phyloP scores from a whole-genome alignment of 1,140 invertebrate species.

The Drosophila aff. region DNA sequence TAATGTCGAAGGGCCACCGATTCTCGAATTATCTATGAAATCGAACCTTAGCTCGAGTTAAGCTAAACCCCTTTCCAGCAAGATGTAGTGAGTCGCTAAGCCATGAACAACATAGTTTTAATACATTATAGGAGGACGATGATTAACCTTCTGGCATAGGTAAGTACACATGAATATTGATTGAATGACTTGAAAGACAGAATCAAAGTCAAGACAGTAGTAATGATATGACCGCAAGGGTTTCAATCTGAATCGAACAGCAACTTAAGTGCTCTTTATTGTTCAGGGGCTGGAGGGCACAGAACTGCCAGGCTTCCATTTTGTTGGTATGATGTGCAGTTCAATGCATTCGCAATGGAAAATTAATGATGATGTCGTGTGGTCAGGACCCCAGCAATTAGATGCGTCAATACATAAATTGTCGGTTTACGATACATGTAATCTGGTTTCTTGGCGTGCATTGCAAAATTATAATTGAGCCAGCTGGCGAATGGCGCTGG shows the following conservation, averaged over 20 bases:
- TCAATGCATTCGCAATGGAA: conserved; percentile 18
- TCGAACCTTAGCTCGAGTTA: background rate
- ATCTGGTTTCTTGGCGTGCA: conserved; percentile 24
- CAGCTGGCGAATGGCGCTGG: conserved; percentile 22
- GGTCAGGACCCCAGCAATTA: conserved; percentile 31
- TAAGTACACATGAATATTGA: background rate
- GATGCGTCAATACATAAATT: conserved; percentile 30
- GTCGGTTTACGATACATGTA: conserved; percentile 44
- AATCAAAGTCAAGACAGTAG: conserved; percentile 13
- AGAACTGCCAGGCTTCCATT: conserved; percentile 6
- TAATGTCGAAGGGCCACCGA: too few relatives aligned
- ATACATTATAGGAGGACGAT: background rate
- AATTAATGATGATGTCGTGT: conserved; percentile 28
- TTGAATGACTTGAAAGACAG: conserved; percentile 1
- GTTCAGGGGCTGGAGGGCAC: background rate
- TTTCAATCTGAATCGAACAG: conserved; percentile 17
- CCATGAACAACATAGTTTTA: background rate
- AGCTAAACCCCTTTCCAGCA: background rate
- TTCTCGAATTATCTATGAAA: too few relatives aligned
- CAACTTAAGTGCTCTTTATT: conserved; percentile 54
- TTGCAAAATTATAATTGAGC: conserved; percentile 66
- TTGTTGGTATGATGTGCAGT: conserved; percentile 1
- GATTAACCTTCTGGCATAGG: too few relatives aligned
- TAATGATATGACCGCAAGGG: conserved; percentile 59
- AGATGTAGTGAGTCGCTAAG: background rate